phyloP scores from a whole-genome alignment of 2,888 invertebrate species.

The Gortyna flavago region DNA sequence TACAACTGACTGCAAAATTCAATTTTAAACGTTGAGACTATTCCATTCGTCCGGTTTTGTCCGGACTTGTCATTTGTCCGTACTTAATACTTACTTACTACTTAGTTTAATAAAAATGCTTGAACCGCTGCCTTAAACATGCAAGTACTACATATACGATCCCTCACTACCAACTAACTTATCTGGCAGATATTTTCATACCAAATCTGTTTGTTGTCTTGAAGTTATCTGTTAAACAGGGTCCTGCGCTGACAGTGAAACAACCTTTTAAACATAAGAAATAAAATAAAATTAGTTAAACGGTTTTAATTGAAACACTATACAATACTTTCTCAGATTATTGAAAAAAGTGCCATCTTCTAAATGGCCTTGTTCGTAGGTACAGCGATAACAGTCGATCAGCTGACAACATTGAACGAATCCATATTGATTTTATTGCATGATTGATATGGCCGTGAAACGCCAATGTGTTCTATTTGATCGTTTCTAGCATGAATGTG shows the following conservation, averaged over 20 bases:
- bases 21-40: neutral
- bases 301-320: neutral
- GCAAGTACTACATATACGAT: neutral
- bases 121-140: neutral
- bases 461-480: slow-evolving; percentile 22
- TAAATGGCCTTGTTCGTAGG: neutral
- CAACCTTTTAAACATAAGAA: neutral
- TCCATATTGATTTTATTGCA: slow-evolving; percentile 41
- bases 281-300: no score
- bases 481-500: slow-evolving; percentile 22
- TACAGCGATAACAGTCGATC: slow-evolving; percentile 14
- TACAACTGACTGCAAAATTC: neutral
- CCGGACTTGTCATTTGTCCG: neutral
- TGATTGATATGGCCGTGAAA: slow-evolving; percentile 52
- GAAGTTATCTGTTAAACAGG: neutral
- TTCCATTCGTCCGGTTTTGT: neutral
- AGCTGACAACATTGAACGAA: slow-evolving; percentile 28
- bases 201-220: neutral
- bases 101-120: neutral
- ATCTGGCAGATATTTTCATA: neutral
- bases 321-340: neutral
- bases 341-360: neutral
- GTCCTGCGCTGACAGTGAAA: no score
- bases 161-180: neutral
- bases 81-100: neutral